Base-by-base conservation (phyloP, 2,797 vertebrate genomes). In the Lagorchestes hirsutus region DNA sequence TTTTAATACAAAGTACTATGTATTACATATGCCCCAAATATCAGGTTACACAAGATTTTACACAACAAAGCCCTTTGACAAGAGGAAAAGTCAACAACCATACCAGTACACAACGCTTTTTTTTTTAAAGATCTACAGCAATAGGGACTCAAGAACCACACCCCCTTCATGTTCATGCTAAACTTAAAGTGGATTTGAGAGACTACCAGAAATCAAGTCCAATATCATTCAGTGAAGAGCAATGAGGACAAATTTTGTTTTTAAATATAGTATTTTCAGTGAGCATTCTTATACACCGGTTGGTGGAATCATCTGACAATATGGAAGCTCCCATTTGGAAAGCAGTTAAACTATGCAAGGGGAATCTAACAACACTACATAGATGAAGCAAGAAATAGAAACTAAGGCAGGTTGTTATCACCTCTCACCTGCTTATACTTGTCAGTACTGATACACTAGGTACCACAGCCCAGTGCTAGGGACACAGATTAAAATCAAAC, bases 281-380 rank as follows among this genome's bases (percentile, higher is more conserved):
- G 82, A 92, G 91, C 91, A 87, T 92, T 95, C 58, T 91, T 34
- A 94, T 31, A 13, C 90, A 54, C 50, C 31, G 55, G 57, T 67
- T 92, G 16, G 27, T 54, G 57, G 90, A 93, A 93, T 92, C 74
- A 91, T 29, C 55, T 90, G 28, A 50, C 56, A 46, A 93, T 91
- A 46, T 59, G 40, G 22, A 8, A 82, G n/a, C 16, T 82, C 67
- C 18, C n/a, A 59, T 92, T 95, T 58, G 95, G 46, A 91, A 97
- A 95, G 74, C 31, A 93, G 87, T 87, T 93, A 93, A 96, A 96
- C 3, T 58, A 93, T 54, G 95, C 94, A 97, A 92, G 12, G 74
- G 28, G 9, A 92, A 97, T 90, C 14, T 90, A 91, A 54, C n/a
- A 90, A 54, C 82, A 93, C 8, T 87, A 95, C 22, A 40, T 74